Evolutionary conservation across 2,797 vertebrate species (phyloP).

Genomic region (Merluccius polli): DNA sequence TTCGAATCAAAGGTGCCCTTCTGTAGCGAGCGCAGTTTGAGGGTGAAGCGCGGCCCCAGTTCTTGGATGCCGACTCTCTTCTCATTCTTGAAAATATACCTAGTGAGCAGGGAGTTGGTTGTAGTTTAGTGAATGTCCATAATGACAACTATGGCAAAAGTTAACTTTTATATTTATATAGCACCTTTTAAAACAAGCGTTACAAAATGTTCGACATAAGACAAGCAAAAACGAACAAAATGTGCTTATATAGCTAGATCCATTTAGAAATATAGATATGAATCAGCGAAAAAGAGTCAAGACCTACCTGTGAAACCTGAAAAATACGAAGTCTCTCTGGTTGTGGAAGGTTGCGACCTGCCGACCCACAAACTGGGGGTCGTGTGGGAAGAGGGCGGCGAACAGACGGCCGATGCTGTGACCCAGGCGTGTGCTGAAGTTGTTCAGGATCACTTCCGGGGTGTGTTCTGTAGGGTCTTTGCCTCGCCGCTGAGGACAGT

Average conservation of each 20-base stretch:
- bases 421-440: slow-evolving; percentile 92
- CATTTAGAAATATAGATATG: not conserved
- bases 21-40: slow-evolving; percentile 94
- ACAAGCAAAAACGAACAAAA: not conserved
- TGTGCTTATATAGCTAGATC: not conserved
- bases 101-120: slow-evolving; percentile 40
- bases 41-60: slow-evolving; percentile 94
- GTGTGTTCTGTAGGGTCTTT: slow-evolving; percentile 87
- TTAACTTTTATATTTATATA: too few species aligned
- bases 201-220: not conserved
- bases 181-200: not conserved
- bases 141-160: too few species aligned
- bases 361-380: slow-evolving; percentile 91
- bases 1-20: slow-evolving; percentile 99
- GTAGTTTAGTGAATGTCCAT: not conserved
- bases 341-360: slow-evolving; percentile 98
- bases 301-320: slow-evolving; percentile 92
- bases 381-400: slow-evolving; percentile 91
- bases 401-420: slow-evolving; percentile 90
- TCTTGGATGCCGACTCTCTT: slow-evolving; percentile 98
- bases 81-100: slow-evolving; percentile 98
- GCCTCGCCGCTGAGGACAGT: slow-evolving; percentile 77
- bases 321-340: slow-evolving; percentile 96
- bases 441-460: slow-evolving; percentile 95
- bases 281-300: not conserved